These are phyloP conservation scores for Leucoraja ocellata DNA, from an alignment of 2,797 vertebrate species.

Conservation along the genomic window DNA sequence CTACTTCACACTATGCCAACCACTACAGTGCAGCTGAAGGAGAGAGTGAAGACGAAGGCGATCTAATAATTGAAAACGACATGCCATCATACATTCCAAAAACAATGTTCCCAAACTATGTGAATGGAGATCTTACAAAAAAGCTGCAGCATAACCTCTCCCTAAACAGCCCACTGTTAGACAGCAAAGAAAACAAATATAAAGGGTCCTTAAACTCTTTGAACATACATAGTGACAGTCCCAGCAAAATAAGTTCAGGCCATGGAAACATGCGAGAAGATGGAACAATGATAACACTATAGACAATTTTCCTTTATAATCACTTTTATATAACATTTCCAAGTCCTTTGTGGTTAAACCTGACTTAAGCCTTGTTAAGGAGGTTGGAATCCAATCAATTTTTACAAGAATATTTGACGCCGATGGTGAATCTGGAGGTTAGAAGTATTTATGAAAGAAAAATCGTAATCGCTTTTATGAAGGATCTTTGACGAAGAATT, in stretches of 20 bases:
- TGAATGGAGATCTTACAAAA: constrained; percentile 57
- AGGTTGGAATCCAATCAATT: not conserved
- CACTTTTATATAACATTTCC: constrained; percentile 2
- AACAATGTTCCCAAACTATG: constrained; percentile 45
- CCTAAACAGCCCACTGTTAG: constrained; percentile 62
- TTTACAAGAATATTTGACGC: not conserved
- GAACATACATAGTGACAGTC: constrained; percentile 63
- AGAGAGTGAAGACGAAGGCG: constrained; percentile 79
- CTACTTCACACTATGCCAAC: constrained; percentile 70
- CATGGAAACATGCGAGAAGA: constrained; percentile 71
- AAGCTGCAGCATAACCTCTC: constrained; percentile 66
- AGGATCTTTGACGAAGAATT: not conserved
- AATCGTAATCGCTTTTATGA: not conserved
- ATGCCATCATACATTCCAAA: constrained; percentile 52
- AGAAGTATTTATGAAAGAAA: not conserved
- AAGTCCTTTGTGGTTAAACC: not conserved
- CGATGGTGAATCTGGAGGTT: not conserved
- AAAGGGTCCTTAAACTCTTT: constrained; percentile 63
- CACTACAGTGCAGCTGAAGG: constrained; percentile 69
- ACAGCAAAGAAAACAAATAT: constrained; percentile 44
- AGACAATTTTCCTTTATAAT: constrained; percentile 40
- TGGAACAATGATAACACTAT: constrained; percentile 77
- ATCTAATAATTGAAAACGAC: constrained; percentile 80
- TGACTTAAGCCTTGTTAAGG: not conserved
- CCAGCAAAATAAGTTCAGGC: constrained; percentile 63